Evolutionary conservation across 2,797 vertebrate genomes (phyloP), one percentile per base, ranked within the genome.

Genomic region (Pseudomugil gertrudae): DNA sequence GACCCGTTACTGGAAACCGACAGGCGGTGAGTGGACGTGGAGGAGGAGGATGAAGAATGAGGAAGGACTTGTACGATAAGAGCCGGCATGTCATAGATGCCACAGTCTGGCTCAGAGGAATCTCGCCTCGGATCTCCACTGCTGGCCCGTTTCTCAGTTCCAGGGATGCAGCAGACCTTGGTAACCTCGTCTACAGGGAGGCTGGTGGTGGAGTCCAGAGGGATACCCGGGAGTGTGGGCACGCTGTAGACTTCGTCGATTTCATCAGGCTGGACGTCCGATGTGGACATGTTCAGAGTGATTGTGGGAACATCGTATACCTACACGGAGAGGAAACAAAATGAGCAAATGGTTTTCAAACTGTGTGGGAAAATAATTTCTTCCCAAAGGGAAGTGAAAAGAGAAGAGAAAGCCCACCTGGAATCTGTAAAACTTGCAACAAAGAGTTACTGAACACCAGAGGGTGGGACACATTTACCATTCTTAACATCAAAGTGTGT

Each of bases 61-160:
- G 92, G 79, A 29, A 93, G 87, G 58, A 81, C 57, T 57, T 95
- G 94, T 0, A 90, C 30, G 8, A 83, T 86, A 67, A 94, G 86
- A 27, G 95, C 91, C 0, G 96, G 96, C 88, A 96, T 95, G 30
- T 96, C 96, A 0, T 96, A 96, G 83, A 97, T 94, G 74, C 94
- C 95, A 2, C 94, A 89, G 57, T 94, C 92, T 0, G 75, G 70
- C 67, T 95, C 93, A 0, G 78, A 87, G 1, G 85, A 69, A 51
- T 89, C 82, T 29, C 72, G 84, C 0, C 84, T 85, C 0, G 63
- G 19, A 29, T 87, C 90, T 11, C 67, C 76, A 61, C 79, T 9
- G 81, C 90, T 26, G 75, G 86, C 73, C 33, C 80, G 84, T 52
- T 90, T 94, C 81, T 95, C 58, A 11, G 92, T 11, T 76, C 90